phyloP scores from a whole-genome alignment of 2,888 invertebrate species.

The Melinaea menophilus region DNA sequence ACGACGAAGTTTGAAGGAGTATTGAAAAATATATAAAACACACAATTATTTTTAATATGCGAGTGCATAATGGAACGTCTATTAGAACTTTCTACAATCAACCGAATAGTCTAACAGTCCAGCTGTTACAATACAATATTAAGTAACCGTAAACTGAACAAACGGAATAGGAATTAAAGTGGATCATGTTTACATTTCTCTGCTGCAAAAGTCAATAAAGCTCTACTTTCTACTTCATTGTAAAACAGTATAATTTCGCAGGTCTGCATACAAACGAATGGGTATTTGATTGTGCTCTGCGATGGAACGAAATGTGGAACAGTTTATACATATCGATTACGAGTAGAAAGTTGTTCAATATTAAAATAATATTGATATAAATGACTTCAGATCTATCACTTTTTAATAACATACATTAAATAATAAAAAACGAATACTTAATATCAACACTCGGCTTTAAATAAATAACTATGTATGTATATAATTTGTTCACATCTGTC shows the following conservation, averaged over 20 bases:
- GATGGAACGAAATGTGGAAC: background rate
- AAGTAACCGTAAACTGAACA: slow-evolving; percentile 23
- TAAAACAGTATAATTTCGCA: slow-evolving; percentile 26
- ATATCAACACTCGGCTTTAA: too few species aligned
- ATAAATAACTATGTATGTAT: too few species aligned
- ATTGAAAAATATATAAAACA: too few species aligned
- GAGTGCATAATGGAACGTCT: background rate
- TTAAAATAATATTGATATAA: slow-evolving; percentile 1
- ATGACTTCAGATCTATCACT: background rate
- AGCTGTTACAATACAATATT: slow-evolving; percentile 27
- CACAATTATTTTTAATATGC: too few species aligned
- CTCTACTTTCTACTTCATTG: slow-evolving; percentile 53
- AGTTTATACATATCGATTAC: slow-evolving; percentile 4
- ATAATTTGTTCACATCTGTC: background rate
- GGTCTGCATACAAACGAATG: slow-evolving; percentile 10
- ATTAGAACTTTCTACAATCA: slow-evolving; percentile 20
- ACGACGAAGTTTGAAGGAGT: too few species aligned
- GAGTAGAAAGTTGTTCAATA: background rate
- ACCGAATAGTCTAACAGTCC: slow-evolving; percentile 13
- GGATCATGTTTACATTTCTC: slow-evolving; percentile 37
- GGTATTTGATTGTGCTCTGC: background rate
- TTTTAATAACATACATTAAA: too few species aligned
- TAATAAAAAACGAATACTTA: too few species aligned
- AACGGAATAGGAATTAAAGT: slow-evolving; percentile 28
- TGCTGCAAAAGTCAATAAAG: slow-evolving; percentile 45